phyloP scores from a whole-genome alignment of 2,113 vertebrate species.

The Clinocottus analis region DNA sequence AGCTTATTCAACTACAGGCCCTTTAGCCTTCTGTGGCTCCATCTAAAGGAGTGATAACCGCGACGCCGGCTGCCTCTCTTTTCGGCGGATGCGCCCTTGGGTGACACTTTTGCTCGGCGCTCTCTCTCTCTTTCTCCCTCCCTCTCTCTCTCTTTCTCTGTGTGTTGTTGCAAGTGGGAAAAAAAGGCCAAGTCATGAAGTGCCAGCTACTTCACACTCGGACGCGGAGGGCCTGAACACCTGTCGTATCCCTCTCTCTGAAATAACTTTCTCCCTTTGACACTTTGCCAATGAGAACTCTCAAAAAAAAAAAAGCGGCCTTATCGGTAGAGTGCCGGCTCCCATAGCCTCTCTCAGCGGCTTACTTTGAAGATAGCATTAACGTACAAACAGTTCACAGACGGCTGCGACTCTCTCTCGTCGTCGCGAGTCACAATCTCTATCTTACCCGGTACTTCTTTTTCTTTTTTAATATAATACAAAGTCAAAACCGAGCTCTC shows the following conservation, averaged over 20 bases:
- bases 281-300: slow-evolving; percentile 56
- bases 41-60: slow-evolving; percentile 70
- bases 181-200: slow-evolving; percentile 56
- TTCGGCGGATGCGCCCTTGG: slow-evolving; percentile 64
- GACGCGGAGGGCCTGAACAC: slow-evolving; percentile 59
- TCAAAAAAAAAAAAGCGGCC: slow-evolving; percentile 26
- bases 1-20: slow-evolving; percentile 61
- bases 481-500: slow-evolving; percentile 36
- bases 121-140: too few species aligned
- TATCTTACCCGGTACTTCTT: too few species aligned
- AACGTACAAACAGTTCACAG: slow-evolving; percentile 43
- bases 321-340: slow-evolving; percentile 60
- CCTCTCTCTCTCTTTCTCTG: too few species aligned
- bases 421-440: too few species aligned
- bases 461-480: too few species aligned
- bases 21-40: slow-evolving; percentile 69
- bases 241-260: slow-evolving; percentile 52
- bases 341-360: slow-evolving; percentile 11
- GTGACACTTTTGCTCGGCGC: slow-evolving; percentile 36
- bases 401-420: too few species aligned
- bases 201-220: slow-evolving; percentile 45
- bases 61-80: slow-evolving; percentile 54
- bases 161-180: too few species aligned
- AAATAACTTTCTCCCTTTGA: slow-evolving; percentile 39
- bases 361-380: slow-evolving; percentile 53